Evolutionary conservation across 2,888 invertebrate genomes (phyloP).

Genomic region (Pilophorus perplexus): DNA sequence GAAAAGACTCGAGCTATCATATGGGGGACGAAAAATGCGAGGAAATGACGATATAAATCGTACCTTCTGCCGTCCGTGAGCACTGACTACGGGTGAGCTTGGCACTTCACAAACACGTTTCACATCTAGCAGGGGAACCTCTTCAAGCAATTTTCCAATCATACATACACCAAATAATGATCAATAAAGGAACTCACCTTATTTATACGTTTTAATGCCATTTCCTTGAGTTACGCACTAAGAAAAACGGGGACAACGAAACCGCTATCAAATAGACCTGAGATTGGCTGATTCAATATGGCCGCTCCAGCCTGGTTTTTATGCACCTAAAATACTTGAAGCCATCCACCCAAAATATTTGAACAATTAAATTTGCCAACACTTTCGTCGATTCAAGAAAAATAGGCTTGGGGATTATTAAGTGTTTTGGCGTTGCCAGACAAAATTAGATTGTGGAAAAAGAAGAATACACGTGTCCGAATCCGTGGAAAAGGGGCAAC

Average conservation of each 20-base stretch:
- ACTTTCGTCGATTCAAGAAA: no score
- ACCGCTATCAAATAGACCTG: slow-evolving; percentile 72
- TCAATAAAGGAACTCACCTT: slow-evolving; percentile 77
- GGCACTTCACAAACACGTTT: no score
- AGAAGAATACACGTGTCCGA: no score
- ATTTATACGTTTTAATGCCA: slow-evolving; percentile 97
- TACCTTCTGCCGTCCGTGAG: not conserved
- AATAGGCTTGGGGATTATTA: no score
- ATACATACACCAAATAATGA: no score
- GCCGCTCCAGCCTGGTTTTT: slow-evolving; percentile 53
- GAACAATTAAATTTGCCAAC: slow-evolving; percentile 2
- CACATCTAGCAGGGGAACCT: no score
- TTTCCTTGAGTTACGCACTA: slow-evolving; percentile 53
- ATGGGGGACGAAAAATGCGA: no score
- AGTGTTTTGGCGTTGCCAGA: no score
- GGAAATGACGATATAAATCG: slow-evolving; percentile 21
- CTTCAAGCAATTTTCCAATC: no score
- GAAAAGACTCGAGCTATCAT: no score
- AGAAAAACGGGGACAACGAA: slow-evolving; percentile 54
- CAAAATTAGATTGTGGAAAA: no score
- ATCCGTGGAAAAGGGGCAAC: no score
- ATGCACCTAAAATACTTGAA: slow-evolving; percentile 37
- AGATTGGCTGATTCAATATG: slow-evolving; percentile 84
- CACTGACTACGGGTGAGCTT: not conserved
- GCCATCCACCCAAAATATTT: slow-evolving; percentile 10